Percentiles rank a stretch among this genome's conserved stretches.
Conservation (phyloP, 2,113 vertebrate genomes). For the Herpetotheres cachinnans region DNA sequence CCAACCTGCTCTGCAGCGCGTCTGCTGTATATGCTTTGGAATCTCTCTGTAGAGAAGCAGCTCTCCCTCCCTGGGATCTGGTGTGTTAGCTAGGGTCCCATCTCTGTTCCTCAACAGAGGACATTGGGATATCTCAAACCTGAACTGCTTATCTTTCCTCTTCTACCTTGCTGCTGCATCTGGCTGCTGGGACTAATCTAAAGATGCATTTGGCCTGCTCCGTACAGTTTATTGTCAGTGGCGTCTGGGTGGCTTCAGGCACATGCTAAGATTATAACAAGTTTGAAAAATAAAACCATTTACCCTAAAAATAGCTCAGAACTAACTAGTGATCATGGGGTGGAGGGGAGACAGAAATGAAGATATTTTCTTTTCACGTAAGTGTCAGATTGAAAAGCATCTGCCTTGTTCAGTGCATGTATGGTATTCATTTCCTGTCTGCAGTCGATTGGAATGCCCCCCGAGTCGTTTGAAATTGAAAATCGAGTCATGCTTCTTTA, state of each 20-base stretch:
- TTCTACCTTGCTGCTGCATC: not conserved
- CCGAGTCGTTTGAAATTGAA: slow-evolving; percentile 82
- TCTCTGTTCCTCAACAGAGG: not conserved
- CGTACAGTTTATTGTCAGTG: not conserved
- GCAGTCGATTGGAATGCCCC: slow-evolving; percentile 72
- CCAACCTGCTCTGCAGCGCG: not conserved
- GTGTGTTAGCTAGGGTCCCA: accelerated
- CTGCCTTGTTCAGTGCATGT: slow-evolving; percentile 68
- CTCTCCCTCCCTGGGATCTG: not conserved
- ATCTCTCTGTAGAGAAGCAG: not conserved
- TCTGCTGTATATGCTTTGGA: not conserved
- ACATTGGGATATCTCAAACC: not conserved
- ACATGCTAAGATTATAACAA: not conserved
- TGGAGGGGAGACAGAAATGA: slow-evolving; percentile 24
- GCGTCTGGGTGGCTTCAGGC: slow-evolving; percentile 26
- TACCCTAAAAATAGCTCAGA: slow-evolving; percentile 21
- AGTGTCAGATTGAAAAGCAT: slow-evolving; percentile 77
- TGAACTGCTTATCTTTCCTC: not conserved
- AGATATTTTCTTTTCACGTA: slow-evolving; percentile 69
- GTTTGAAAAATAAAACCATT: not conserved
- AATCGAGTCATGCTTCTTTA: slow-evolving; percentile 84
- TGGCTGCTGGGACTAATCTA: not conserved
- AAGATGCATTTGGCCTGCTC: not conserved
- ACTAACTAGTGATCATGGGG: not conserved
- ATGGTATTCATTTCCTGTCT: slow-evolving; percentile 84